phyloP scores from a whole-genome alignment of 2,113 vertebrate genomes.

The Pelobates fuscus region DNA sequence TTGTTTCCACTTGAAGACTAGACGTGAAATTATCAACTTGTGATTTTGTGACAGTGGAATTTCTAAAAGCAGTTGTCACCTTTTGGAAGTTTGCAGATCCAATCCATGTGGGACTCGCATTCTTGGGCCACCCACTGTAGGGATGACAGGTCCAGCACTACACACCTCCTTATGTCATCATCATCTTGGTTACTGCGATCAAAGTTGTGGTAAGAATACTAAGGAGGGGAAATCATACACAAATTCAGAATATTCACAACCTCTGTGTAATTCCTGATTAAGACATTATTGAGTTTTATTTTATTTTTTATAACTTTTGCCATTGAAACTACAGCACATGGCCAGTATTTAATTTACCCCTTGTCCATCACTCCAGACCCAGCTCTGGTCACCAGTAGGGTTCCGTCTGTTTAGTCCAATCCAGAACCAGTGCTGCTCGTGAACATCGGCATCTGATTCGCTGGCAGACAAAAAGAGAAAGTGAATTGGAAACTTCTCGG shows the following conservation, averaged over 20 bases:
- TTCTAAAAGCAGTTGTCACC: too few species aligned
- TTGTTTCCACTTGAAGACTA: too few species aligned
- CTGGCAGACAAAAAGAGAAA: slow-evolving; percentile 50
- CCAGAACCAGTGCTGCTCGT: slow-evolving; percentile 97
- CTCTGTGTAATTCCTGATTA: too few species aligned
- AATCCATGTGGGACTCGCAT: slow-evolving; percentile 89
- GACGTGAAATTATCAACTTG: too few species aligned
- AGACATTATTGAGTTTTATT: too few species aligned
- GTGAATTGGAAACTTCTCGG: not conserved
- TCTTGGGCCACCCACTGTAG: slow-evolving; percentile 91
- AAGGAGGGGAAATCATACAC: slow-evolving; percentile 21
- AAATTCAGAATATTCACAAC: not conserved
- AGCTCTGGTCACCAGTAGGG: slow-evolving; percentile 77
- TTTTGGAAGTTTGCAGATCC: slow-evolving; percentile 97
- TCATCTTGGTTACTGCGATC: slow-evolving; percentile 78
- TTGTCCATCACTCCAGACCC: slow-evolving; percentile 91
- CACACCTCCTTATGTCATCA: slow-evolving; percentile 79
- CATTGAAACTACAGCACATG: too few species aligned
- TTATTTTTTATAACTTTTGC: too few species aligned
- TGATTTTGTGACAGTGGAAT: too few species aligned
- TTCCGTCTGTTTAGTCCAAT: slow-evolving; percentile 91
- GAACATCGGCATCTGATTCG: slow-evolving; percentile 80
- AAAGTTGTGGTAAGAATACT: slow-evolving; percentile 95
- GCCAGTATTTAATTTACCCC: slow-evolving; percentile 69
- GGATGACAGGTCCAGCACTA: slow-evolving; percentile 82